Evolutionary conservation across 2,113 vertebrate species (phyloP).

Genomic region (Nothocercus julius): DNA sequence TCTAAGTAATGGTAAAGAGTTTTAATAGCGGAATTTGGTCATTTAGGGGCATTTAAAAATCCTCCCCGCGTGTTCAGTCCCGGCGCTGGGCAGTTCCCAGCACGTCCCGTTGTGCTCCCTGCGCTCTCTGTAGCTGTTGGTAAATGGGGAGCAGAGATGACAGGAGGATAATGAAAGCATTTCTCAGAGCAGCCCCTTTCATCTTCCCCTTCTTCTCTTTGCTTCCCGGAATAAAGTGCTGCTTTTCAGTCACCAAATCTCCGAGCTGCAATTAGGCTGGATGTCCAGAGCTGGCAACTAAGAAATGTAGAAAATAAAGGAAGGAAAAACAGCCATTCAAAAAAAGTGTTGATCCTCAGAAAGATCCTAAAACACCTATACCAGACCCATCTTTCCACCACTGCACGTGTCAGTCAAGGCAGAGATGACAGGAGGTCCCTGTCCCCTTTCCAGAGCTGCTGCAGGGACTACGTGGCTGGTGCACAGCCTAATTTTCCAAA

Average conservation of each 20-base stretch:
- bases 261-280: conserved; percentile 23
- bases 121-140: neutral
- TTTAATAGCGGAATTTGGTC: neutral
- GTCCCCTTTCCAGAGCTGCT: no score
- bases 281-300: neutral
- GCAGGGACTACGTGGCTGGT: no score
- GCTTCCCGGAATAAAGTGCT: neutral
- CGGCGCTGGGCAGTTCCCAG: neutral
- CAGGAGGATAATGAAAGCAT: conserved; percentile 23
- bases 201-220: neutral
- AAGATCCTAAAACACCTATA: neutral
- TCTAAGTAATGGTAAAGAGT: accelerated
- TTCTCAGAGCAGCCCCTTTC: conserved; percentile 9
- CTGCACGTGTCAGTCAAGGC: neutral
- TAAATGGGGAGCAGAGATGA: neutral
- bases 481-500: neutral
- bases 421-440: no score
- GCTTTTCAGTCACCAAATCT: conserved; percentile 22
- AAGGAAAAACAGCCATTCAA: neutral
- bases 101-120: neutral
- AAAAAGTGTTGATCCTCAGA: accelerated
- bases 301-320: neutral
- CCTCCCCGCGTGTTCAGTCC: accelerated
- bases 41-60: neutral
- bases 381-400: neutral